Percentiles rank a stretch among this genome's conserved stretches.
Evolutionary conservation across 2,113 vertebrate species (phyloP).

Genomic region (Tychaedon coryphoeus): DNA sequence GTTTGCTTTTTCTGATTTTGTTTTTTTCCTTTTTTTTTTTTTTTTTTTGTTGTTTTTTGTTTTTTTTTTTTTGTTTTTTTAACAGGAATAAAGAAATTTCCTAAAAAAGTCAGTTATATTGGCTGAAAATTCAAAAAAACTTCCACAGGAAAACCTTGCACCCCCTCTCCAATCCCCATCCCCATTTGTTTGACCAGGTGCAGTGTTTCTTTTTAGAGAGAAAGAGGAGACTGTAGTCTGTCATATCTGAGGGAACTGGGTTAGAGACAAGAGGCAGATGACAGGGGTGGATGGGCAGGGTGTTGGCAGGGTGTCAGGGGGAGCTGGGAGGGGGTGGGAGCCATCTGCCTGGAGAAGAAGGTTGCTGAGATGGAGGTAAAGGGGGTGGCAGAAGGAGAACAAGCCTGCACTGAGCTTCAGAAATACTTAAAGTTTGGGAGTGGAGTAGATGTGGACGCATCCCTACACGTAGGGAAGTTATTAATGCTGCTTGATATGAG

Average conservation of each 20-base stretch:
- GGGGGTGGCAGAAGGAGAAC: constrained; percentile 5
- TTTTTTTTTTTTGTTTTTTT: background rate
- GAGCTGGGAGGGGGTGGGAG: constrained; percentile 29
- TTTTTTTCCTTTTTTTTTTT: too few species aligned
- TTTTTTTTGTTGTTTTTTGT: too few species aligned
- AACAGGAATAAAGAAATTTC: background rate
- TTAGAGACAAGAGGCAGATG: constrained; percentile 31
- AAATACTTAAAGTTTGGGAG: background rate
- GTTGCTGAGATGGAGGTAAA: background rate
- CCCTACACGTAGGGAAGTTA: background rate
- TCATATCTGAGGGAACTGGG: constrained; percentile 47
- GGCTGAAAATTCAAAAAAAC: background rate
- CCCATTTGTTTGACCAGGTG: background rate
- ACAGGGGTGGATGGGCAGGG: constrained; percentile 31
- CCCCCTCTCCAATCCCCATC: background rate
- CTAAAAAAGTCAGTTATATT: background rate
- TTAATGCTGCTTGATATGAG: background rate
- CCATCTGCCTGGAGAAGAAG: constrained; percentile 48
- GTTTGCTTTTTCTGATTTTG: background rate
- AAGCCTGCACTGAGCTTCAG: background rate
- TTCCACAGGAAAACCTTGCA: background rate
- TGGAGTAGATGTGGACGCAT: background rate
- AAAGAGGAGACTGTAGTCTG: constrained; percentile 25
- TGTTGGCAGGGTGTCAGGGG: constrained; percentile 49
- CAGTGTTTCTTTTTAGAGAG: constrained; percentile 21